phyloP scores from a whole-genome alignment of 2,113 vertebrate genomes.

The Echinops telfairi region DNA sequence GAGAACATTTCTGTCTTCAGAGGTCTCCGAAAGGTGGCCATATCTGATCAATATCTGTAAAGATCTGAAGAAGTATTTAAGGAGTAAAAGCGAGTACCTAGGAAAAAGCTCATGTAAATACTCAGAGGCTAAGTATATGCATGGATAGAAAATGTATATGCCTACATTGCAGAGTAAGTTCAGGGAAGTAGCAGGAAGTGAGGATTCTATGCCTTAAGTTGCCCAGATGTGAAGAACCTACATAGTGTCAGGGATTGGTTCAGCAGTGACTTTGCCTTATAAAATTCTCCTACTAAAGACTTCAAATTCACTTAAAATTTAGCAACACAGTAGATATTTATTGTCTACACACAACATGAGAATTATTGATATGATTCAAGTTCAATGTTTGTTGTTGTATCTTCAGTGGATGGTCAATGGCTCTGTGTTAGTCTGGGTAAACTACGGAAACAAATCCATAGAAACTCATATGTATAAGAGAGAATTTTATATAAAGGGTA shows the following conservation, averaged over 20 bases:
- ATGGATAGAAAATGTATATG: not conserved
- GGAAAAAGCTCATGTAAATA: not conserved
- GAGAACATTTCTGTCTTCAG: not conserved
- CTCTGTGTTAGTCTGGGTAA: not conserved
- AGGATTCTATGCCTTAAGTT: not conserved
- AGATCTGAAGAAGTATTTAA: not conserved
- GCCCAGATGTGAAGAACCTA: not conserved
- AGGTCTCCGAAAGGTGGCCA: not conserved
- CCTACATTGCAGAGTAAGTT: not conserved
- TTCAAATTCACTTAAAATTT: not conserved
- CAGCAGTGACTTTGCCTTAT: not conserved
- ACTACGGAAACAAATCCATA: too few species aligned
- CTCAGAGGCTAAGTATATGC: not conserved
- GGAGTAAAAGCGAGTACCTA: not conserved
- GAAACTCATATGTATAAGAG: too few species aligned
- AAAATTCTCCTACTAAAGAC: slow-evolving; percentile 11
- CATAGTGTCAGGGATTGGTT: not conserved
- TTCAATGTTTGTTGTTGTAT: not conserved
- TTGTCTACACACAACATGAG: not conserved
- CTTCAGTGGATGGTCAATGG: not conserved
- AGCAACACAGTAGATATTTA: not conserved
- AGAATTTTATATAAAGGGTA: too few species aligned
- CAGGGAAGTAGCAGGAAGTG: not conserved
- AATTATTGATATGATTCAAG: not conserved
- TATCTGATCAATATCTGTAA: not conserved